Conservation (phyloP, 2,888 invertebrate genomes). For the Spisula subtruncata region DNA sequence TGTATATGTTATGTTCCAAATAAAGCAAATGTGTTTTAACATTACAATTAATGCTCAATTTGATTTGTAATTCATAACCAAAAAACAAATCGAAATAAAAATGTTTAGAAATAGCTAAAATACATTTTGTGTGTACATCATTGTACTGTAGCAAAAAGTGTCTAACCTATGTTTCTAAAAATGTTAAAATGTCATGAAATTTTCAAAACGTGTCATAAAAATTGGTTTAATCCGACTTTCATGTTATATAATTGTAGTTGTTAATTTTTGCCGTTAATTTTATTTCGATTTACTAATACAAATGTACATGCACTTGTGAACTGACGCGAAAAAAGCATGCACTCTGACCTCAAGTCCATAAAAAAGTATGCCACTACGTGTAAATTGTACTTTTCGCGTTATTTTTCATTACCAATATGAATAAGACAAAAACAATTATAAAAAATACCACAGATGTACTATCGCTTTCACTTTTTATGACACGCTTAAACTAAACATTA, state of each 20-base stretch:
- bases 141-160: too few species aligned
- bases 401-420: neutral
- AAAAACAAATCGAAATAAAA: too few species aligned
- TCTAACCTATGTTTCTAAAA: too few species aligned
- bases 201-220: too few species aligned
- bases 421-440: neutral
- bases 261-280: constrained; percentile 1
- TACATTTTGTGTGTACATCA: too few species aligned
- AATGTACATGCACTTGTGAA: neutral
- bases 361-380: neutral
- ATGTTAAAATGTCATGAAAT: too few species aligned
- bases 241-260: neutral
- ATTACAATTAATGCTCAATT: too few species aligned
- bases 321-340: neutral
- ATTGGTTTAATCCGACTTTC: neutral
- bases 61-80: too few species aligned
- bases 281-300: neutral
- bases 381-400: neutral
- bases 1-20: too few species aligned
- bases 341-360: neutral
- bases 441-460: neutral
- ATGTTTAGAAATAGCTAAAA: too few species aligned
- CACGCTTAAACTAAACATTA: neutral
- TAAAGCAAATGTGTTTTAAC: too few species aligned
- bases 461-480: neutral